Base-by-base conservation (phyloP, 2,797 vertebrate species). In the Psittacula echo region DNA sequence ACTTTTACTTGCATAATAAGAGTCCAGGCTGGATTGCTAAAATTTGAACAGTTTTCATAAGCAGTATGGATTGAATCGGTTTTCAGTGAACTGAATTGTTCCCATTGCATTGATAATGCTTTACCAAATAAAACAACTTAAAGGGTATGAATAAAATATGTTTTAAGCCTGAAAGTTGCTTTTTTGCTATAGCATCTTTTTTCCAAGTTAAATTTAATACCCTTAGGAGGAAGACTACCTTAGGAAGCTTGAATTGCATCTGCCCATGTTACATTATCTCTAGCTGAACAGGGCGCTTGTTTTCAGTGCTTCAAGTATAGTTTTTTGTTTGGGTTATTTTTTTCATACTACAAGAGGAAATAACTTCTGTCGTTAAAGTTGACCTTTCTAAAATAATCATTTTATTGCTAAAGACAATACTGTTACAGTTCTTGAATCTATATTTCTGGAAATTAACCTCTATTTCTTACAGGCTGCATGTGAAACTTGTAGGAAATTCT, bases 401-500 rank as follows among this genome's bases (percentile, higher is more conserved):
- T 79, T 54, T 37, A 67, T 65, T 85, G 29, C 9, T 10, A 22
- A 50, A 70, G 41, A 67, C n/a, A 84, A 1, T 78, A 30, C 83
- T 54, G 58, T 87, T 83, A 47, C 18, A 21, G 14, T 86, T 91
- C 47, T 78, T 58, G 13, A 77, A 27, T 67, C 7, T 37, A 0
- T 61, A 8, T 78, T 84, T 75, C 74, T 90, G 48, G 61, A 90
- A 92, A 80, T 87, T 78, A 71, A 58, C 58, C n/a, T 88, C 37
- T 82, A 1, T 94, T 92, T 98, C 62, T 97, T 97, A 30, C 91
- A 99, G 99, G 97, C 95, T 42, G 98, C 98, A 42, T 85, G 7
- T 41, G 94, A 94, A 4, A 96, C 97, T 41, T 98, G 99, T 88
- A 97, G 95, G 87, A 91, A 97, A 34, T 99, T 99, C 96, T 97